phyloP scores from a whole-genome alignment of 2,888 invertebrate species.

The Sipha maydis region DNA sequence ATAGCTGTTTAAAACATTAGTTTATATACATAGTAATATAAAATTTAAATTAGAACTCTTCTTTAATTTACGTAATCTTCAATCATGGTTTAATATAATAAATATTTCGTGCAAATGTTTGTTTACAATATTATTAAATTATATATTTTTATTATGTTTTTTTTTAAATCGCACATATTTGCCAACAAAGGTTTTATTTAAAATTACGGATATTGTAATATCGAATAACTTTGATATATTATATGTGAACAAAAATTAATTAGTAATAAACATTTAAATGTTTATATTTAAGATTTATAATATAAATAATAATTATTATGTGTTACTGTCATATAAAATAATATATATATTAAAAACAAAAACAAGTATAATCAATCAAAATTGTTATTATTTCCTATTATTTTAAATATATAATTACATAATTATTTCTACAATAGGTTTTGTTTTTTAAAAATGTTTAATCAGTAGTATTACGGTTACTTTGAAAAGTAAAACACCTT shows the following conservation, averaged over 20 bases:
- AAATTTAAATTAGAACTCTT: not conserved
- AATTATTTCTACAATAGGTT: not conserved
- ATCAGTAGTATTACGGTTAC: slow-evolving; percentile 6
- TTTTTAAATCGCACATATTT: not conserved
- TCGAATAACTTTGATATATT: not conserved
- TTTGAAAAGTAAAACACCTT: slow-evolving; percentile 16
- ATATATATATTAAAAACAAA: not conserved
- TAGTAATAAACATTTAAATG: not conserved
- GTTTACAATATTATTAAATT: too few relatives aligned
- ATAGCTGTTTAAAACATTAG: slow-evolving; percentile 11
- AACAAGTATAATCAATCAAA: not conserved
- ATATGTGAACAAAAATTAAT: not conserved
- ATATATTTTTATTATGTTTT: not conserved
- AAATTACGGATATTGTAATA: not conserved
- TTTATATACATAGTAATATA: not conserved
- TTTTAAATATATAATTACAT: not conserved
- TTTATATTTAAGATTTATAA: not conserved
- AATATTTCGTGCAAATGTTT: not conserved
- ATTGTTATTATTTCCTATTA: not conserved
- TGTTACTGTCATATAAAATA: not conserved
- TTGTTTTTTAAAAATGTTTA: slow-evolving; percentile 35
- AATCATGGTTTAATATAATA: not conserved
- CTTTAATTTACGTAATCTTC: not conserved
- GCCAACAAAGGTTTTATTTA: not conserved
- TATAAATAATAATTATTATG: not conserved